These are phyloP conservation scores for Pegoplata infirma DNA, from an alignment of 2,888 invertebrate genomes.

Conservation along the genomic window DNA sequence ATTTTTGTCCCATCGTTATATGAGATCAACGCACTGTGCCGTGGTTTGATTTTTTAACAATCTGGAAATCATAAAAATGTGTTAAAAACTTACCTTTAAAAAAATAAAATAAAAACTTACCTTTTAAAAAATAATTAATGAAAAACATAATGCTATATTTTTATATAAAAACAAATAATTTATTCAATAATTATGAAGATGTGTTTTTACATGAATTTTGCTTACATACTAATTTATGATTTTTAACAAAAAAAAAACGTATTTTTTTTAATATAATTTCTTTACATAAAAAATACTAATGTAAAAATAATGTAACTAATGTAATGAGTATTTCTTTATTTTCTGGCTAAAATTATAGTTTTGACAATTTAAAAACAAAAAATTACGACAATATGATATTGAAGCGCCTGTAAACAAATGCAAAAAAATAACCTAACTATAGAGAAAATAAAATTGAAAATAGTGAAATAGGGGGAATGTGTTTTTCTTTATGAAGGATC, in stretches of 20 bases:
- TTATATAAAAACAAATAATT: slow-evolving; percentile 61
- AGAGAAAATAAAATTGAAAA: neutral
- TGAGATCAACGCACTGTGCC: too few species aligned
- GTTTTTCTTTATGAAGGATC: too few species aligned
- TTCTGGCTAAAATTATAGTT: slow-evolving; percentile 30
- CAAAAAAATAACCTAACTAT: neutral
- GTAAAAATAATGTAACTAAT: slow-evolving; percentile 51
- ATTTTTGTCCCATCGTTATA: too few species aligned
- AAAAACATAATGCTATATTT: too few species aligned
- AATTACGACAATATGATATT: neutral
- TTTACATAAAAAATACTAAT: slow-evolving; percentile 44
- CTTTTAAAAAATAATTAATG: too few species aligned
- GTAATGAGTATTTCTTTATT: slow-evolving; percentile 55
- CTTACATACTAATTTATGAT: slow-evolving; percentile 52
- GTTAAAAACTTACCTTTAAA: too few species aligned
- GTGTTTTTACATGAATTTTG: slow-evolving; percentile 53
- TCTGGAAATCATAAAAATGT: too few species aligned
- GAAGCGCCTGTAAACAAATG: neutral
- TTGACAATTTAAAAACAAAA: neutral
- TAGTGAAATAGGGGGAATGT: too few species aligned
- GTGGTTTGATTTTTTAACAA: too few species aligned
- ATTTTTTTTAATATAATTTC: slow-evolving; percentile 30
- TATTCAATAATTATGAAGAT: slow-evolving; percentile 55
- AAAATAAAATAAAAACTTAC: too few species aligned
- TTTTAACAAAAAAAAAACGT: slow-evolving; percentile 31